Base-by-base conservation (phyloP, 2,113 vertebrate species). In the Polypterus senegalus region DNA sequence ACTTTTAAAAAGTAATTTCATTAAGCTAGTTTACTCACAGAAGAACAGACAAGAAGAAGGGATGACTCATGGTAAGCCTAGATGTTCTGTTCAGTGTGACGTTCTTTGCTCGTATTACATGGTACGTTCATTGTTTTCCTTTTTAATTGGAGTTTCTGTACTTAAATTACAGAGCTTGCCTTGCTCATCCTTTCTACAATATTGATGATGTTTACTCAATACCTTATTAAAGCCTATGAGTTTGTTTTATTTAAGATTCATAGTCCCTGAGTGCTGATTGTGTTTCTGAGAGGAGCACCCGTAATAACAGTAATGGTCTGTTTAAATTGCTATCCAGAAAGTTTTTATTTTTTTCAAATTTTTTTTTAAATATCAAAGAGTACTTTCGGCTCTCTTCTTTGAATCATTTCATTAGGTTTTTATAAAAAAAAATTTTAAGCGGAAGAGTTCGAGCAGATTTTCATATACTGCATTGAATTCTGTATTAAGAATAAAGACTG, bases 21-120 rank as follows among this genome's bases (percentile, higher is more conserved):
- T 76, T 76, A 72, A 78, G 58, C 59, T 57, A 7, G 60, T 68
- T 4, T 10, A 48, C 53, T 77, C 78, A 69, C 70, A 78, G 72
- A 69, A 71, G 76, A 76, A 79, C 79, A 71, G 75, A 74, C 60
- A 55, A 56, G 49, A 51, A 69, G 66, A 61, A 53, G 48, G 45
- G 60, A 8, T 46, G 8, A 44, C 49, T 44, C 47, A 52, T 49
- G 61, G 61, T 69, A 69, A 71, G 57, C 52, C 60, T 66, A 78
- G 73, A 74, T 75, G 72, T 75, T 74, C 74, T 59, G 71, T 74
- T 71, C 67, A 66, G 64, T 61, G 47, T 27, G 54, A 4, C 51
- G 10, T 52, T 54, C 58, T 54, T 61, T 62, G 59, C 74, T 72
- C 69, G 69, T 78, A 81, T 78, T 73, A 79, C 70, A 67, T 77